Percentiles rank a stretch among this genome's conserved stretches.
phyloP scores from a whole-genome alignment of 2,113 vertebrate genomes.

The Oncorhynchus tshawytscha region DNA sequence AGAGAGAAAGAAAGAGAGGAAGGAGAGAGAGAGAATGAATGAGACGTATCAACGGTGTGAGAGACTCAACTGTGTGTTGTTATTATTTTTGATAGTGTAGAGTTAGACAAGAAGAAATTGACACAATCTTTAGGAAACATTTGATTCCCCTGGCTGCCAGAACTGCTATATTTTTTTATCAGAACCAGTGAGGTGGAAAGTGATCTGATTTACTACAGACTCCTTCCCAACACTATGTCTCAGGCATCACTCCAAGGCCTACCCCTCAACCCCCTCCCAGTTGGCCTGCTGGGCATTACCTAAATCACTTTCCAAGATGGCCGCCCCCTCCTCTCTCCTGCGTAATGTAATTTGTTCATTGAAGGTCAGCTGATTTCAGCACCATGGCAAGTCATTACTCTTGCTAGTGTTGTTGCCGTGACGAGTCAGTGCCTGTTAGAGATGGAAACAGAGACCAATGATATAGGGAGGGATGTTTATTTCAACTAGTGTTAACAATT shows the following conservation, averaged over 20 bases:
- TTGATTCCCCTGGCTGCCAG: too few species aligned
- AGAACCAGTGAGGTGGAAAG: not conserved
- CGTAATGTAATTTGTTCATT: constrained; percentile 73
- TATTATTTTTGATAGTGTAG: too few species aligned
- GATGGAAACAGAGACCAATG: not conserved
- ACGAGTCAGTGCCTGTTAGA: constrained; percentile 28
- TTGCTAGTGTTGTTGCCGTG: constrained; percentile 28
- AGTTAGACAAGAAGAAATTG: too few species aligned
- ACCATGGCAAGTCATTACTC: constrained; percentile 52
- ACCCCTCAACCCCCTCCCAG: not conserved
- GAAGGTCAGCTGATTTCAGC: constrained; percentile 69
- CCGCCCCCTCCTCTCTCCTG: constrained; percentile 47
- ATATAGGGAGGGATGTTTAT: too few species aligned
- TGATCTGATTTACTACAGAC: not conserved
- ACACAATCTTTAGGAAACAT: too few species aligned
- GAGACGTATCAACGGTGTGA: not conserved
- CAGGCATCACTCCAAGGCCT: constrained; percentile 38
- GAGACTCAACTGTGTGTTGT: not conserved
- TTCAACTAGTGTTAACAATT: too few species aligned
- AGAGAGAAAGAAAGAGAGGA: not conserved
- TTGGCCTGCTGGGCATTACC: constrained; percentile 45
- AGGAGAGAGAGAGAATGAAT: not conserved
- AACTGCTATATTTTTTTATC: too few species aligned
- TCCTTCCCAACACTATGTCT: not conserved
- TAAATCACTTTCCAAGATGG: constrained; percentile 66